Evolutionary conservation across 1,140 invertebrate genomes (phyloP).

Genomic region (Physella acuta): DNA sequence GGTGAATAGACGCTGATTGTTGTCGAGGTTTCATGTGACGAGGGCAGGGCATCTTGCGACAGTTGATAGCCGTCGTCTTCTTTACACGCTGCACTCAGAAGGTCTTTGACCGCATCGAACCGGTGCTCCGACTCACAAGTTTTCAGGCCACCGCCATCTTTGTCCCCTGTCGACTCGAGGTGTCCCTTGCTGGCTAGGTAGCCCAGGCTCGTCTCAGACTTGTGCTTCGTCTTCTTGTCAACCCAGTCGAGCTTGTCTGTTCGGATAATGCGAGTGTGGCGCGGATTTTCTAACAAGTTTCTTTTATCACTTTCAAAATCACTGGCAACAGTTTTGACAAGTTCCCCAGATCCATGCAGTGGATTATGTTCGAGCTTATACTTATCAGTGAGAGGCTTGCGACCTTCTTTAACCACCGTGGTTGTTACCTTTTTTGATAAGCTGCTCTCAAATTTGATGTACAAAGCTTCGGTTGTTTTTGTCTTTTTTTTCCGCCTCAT

Average conservation of each 20-base stretch:
- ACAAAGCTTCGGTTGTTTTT: conserved; percentile 19
- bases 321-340: background rate
- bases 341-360: background rate
- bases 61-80: background rate
- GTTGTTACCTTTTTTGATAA: conserved; percentile 20
- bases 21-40: too few relatives aligned
- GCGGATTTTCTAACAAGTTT: background rate
- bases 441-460: conserved; percentile 22
- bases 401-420: conserved; percentile 8
- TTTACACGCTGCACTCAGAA: background rate
- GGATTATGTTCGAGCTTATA: background rate
- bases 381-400: background rate
- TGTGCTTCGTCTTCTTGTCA: background rate
- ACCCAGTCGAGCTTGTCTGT: background rate
- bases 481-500: conserved; percentile 15
- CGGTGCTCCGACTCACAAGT: background rate
- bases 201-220: background rate
- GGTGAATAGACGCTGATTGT: too few relatives aligned
- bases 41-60: too few relatives aligned
- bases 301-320: background rate
- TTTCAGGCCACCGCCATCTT: background rate
- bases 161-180: background rate
- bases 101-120: background rate
- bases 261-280: background rate
- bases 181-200: background rate